A percentile compares a stretch with the other conserved stretches of the same genome.
Evolutionary conservation across 2,888 invertebrate genomes (phyloP).

Genomic region (Thereva nobilitata): DNA sequence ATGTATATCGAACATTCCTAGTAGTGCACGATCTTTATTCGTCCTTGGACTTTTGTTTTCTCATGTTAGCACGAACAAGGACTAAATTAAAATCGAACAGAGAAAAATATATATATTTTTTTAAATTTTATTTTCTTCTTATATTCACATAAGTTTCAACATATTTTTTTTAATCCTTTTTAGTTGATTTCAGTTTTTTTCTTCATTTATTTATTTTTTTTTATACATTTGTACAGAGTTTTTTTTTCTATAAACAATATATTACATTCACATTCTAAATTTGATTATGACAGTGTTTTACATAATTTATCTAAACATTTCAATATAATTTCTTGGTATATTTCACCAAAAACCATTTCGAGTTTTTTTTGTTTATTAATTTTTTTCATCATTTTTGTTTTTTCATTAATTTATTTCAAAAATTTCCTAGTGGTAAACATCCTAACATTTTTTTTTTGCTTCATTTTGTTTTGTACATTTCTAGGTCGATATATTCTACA

Average conservation of each 20-base stretch:
- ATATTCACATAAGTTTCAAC: constrained; percentile 33
- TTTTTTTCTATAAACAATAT: constrained; percentile 28
- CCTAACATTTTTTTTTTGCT: too few relatives aligned
- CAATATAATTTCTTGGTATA: background rate
- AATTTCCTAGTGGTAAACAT: too few relatives aligned
- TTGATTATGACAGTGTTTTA: constrained; percentile 12
- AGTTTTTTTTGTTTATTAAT: constrained; percentile 3
- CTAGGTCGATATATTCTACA: too few relatives aligned
- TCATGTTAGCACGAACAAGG: background rate
- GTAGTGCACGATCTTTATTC: too few relatives aligned
- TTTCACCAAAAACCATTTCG: constrained; percentile 7
- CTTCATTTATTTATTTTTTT: constrained; percentile 16
- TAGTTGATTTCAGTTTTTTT: constrained; percentile 20
- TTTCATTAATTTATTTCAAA: too few relatives aligned
- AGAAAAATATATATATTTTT: constrained; percentile 1
- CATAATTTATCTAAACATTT: background rate
- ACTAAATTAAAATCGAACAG: background rate
- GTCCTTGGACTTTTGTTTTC: background rate
- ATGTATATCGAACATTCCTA: too few relatives aligned
- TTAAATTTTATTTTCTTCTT: constrained; percentile 26
- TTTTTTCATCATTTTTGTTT: too few relatives aligned
- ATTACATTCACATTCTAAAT: constrained; percentile 22
- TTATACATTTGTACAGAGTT: constrained; percentile 32
- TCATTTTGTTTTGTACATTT: too few relatives aligned
- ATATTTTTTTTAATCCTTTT: constrained; percentile 26